phyloP scores from a whole-genome alignment of 2,888 invertebrate species.

The Eueremaeus valkanovi region DNA sequence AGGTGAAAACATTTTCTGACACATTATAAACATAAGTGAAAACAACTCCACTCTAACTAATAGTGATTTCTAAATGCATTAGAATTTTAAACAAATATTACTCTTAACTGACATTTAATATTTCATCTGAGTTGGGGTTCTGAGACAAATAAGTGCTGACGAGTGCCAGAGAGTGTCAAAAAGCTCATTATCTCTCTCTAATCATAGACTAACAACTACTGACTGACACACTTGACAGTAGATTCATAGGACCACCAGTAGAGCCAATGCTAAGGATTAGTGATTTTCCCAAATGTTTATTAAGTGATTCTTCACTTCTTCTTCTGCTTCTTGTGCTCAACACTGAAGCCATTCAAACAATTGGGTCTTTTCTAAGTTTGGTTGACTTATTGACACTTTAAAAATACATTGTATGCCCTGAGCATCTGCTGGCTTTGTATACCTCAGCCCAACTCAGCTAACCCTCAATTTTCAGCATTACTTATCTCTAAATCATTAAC shows the following conservation, averaged over 20 bases:
- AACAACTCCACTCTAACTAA: background rate
- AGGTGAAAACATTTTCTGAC: background rate
- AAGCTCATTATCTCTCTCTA: constrained; percentile 13
- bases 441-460: background rate
- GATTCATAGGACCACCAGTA: constrained; percentile 6
- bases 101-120: background rate
- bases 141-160: background rate
- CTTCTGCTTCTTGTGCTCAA: background rate
- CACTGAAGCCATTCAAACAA: background rate
- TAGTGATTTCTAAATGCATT: background rate
- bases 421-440: background rate
- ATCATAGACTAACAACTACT: background rate
- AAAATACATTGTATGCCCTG: background rate
- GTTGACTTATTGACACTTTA: constrained; percentile 16
- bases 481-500: constrained; percentile 18
- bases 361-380: background rate
- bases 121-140: background rate
- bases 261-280: constrained; percentile 4
- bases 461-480: background rate
- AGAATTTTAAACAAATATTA: background rate
- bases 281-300: background rate
- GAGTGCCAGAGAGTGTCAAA: constrained; percentile 2
- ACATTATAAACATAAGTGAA: too few species aligned
- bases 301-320: background rate
- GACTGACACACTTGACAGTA: constrained; percentile 14